These are phyloP conservation scores for Cynopterus sphinx DNA, from an alignment of 2,797 vertebrate species.

Conservation along the genomic window DNA sequence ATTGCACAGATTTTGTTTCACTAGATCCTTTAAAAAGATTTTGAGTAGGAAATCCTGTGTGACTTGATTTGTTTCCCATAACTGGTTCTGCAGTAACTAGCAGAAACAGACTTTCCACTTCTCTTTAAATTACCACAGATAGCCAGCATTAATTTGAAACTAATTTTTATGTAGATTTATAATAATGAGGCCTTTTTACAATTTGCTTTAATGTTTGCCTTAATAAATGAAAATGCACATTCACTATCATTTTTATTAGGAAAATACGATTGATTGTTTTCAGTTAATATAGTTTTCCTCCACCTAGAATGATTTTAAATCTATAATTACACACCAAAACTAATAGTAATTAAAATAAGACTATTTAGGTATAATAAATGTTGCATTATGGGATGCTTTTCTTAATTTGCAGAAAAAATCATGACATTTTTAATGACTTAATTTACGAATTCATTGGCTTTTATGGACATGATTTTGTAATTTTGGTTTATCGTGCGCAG, in stretches of 20 bases:
- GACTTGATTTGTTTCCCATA: background rate
- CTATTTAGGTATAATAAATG: slow-evolving; percentile 71
- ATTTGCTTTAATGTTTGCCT: slow-evolving; percentile 43
- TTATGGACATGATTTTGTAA: background rate
- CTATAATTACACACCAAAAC: slow-evolving; percentile 67
- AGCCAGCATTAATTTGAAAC: slow-evolving; percentile 64
- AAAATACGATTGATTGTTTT: slow-evolving; percentile 68
- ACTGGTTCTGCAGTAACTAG: slow-evolving; percentile 50
- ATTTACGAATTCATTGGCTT: slow-evolving; percentile 58
- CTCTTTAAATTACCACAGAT: slow-evolving; percentile 55
- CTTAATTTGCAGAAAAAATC: background rate
- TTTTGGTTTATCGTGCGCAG: background rate
- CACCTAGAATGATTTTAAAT: slow-evolving; percentile 72
- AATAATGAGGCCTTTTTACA: slow-evolving; percentile 61
- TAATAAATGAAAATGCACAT: slow-evolving; percentile 52
- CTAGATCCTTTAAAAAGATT: background rate
- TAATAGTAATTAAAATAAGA: slow-evolving; percentile 69
- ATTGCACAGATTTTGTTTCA: background rate
- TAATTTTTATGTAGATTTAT: slow-evolving; percentile 71
- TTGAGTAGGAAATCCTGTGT: background rate
- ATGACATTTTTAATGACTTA: background rate
- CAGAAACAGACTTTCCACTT: slow-evolving; percentile 36
- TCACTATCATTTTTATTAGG: slow-evolving; percentile 54
- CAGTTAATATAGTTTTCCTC: slow-evolving; percentile 51
- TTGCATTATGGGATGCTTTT: slow-evolving; percentile 44